These are phyloP conservation scores for Drosophila dives DNA, from an alignment of 2,888 invertebrate species.

Conservation along the genomic window DNA sequence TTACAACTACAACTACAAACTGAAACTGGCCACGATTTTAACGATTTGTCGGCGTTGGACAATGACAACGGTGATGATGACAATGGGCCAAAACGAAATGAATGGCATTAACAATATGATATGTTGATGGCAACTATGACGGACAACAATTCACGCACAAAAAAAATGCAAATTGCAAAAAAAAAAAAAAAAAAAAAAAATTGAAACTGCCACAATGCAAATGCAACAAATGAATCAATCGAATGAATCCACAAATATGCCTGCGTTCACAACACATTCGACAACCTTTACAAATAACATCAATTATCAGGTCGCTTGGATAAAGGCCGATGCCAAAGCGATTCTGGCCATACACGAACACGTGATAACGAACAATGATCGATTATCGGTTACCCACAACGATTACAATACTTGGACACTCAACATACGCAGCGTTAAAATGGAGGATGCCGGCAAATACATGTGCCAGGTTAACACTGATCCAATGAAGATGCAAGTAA, in stretches of 20 bases:
- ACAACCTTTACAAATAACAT: conserved; percentile 11
- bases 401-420: conserved; percentile 97
- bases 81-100: conserved; percentile 38
- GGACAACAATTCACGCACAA: conserved; percentile 22
- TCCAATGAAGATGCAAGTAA: conserved; percentile 97
- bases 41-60: conserved; percentile 29
- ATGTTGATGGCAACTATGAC: conserved; percentile 13
- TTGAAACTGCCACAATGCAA: not conserved
- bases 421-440: conserved; percentile 92
- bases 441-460: conserved; percentile 95
- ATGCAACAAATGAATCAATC: conserved; percentile 11
- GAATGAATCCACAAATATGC: conserved; percentile 22
- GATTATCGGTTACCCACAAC: conserved; percentile 95
- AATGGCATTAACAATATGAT: conserved; percentile 56
- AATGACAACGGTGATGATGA: conserved; percentile 39
- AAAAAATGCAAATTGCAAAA: conserved; percentile 42
- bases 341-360: conserved; percentile 97
- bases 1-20: conserved; percentile 25
- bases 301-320: conserved; percentile 93
- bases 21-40: conserved; percentile 18
- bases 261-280: not conserved
- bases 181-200: conserved; percentile 1
- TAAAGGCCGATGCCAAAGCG: conserved; percentile 96
- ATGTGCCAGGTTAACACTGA: conserved; percentile 98
- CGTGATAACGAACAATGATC: conserved; percentile 96